These are phyloP conservation scores for Drosophila kikkawai DNA, from an alignment of 1,140 invertebrate genomes.

Conservation along the genomic window DNA sequence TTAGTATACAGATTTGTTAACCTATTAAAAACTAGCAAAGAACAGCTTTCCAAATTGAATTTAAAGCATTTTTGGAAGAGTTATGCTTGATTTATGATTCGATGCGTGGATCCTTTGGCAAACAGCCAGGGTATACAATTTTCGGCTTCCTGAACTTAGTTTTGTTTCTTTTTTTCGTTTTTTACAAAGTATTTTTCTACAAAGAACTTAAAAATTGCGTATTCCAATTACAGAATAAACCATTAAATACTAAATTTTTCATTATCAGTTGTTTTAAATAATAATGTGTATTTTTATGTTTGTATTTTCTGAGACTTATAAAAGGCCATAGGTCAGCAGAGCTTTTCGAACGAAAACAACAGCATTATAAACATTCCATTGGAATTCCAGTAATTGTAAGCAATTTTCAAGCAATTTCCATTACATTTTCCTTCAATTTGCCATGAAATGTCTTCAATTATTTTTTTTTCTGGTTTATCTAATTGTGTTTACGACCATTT, in stretches of 20 bases:
- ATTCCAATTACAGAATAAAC: not conserved
- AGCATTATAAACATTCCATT: not conserved
- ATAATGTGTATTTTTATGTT: not conserved
- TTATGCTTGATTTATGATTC: no score
- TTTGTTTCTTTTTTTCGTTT: no score
- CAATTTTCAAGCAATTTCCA: slow-evolving; percentile 10
- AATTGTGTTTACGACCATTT: slow-evolving; percentile 12
- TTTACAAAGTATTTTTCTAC: not conserved
- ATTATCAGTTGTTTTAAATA: not conserved
- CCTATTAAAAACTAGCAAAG: no score
- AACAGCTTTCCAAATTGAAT: no score
- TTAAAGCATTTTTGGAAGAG: no score
- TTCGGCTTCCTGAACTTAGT: no score
- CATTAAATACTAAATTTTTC: not conserved
- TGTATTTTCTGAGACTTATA: not conserved
- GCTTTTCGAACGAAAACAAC: not conserved
- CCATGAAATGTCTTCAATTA: slow-evolving; percentile 14
- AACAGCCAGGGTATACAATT: no score
- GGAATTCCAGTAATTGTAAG: slow-evolving; percentile 5
- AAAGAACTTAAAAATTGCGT: not conserved
- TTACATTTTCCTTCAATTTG: slow-evolving; percentile 2
- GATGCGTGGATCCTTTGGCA: no score
- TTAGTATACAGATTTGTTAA: no score
- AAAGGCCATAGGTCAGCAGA: not conserved
- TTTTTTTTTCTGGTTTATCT: not conserved